Percentiles rank a stretch among this genome's conserved stretches.
Conservation (phyloP, 2,797 vertebrate genomes). For the Catharus ustulatus region DNA sequence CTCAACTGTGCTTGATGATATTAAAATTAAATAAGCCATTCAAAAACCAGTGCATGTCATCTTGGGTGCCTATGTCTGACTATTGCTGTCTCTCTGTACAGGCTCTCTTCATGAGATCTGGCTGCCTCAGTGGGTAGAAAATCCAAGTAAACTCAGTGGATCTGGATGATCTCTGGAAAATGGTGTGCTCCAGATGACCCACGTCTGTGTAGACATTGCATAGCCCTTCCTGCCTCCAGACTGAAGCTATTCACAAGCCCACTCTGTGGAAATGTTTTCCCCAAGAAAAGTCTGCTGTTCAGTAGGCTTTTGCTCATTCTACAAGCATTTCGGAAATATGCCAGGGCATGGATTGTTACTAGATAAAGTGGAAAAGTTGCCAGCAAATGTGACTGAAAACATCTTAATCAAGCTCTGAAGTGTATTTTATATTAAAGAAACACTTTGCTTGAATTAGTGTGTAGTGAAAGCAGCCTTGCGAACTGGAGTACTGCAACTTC, state of each 20-base stretch:
- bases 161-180: not conserved
- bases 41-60: not conserved
- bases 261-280: not conserved
- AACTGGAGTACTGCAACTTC: not conserved
- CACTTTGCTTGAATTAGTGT: not conserved
- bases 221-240: not conserved
- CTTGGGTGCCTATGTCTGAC: not conserved
- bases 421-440: not conserved
- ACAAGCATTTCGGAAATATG: not conserved
- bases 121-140: not conserved
- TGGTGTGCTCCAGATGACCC: not conserved
- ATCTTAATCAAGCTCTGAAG: not conserved
- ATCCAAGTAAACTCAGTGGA: not conserved
- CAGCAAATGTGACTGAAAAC: not conserved
- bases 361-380: not conserved
- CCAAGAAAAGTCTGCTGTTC: not conserved
- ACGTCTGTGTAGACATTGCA: not conserved
- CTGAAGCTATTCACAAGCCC: accelerated
- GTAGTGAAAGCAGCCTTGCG: not conserved
- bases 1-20: not conserved
- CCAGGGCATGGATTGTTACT: not conserved
- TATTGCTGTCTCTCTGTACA: not conserved
- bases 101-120: not conserved
- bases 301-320: not conserved
- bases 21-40: not conserved